These are phyloP conservation scores for Teleiodes luculella DNA, from an alignment of 2,888 invertebrate genomes.

Conservation along the genomic window DNA sequence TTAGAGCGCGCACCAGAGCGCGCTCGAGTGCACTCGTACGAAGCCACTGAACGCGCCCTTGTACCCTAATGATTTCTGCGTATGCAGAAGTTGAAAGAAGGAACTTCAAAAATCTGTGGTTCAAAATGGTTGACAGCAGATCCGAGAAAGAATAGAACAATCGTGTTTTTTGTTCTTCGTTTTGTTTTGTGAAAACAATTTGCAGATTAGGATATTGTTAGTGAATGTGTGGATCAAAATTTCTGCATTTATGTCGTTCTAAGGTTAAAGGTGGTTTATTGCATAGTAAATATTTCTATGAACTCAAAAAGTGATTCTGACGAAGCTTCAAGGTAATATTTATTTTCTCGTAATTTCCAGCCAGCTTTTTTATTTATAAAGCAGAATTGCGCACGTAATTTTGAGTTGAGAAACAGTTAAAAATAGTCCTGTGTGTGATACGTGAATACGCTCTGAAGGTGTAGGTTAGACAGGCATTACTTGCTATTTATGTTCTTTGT, in stretches of 20 bases:
- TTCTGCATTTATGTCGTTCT: slow-evolving; percentile 49
- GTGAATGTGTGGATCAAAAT: slow-evolving; percentile 43
- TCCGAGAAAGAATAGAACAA: slow-evolving; percentile 57
- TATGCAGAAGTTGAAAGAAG: neutral
- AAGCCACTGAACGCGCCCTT: too few species aligned
- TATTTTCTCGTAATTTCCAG: slow-evolving; percentile 14
- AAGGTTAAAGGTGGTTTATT: slow-evolving; percentile 49
- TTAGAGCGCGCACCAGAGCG: too few species aligned
- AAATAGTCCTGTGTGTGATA: slow-evolving; percentile 26
- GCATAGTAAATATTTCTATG: slow-evolving; percentile 70
- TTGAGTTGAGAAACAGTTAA: neutral
- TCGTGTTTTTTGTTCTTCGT: slow-evolving; percentile 51
- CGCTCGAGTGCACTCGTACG: too few species aligned
- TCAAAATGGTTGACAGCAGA: slow-evolving; percentile 68
- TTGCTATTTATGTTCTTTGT: slow-evolving; percentile 71
- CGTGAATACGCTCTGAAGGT: slow-evolving; percentile 38
- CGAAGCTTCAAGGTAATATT: slow-evolving; percentile 77
- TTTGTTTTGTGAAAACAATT: slow-evolving; percentile 45
- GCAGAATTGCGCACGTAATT: neutral
- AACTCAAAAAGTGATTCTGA: slow-evolving; percentile 76
- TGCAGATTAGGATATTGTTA: slow-evolving; percentile 26
- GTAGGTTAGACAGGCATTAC: slow-evolving; percentile 64
- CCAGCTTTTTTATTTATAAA: neutral
- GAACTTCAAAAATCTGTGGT: slow-evolving; percentile 21
- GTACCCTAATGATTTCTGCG: too few species aligned